phyloP scores from a whole-genome alignment of 30 jellyfish, hydroid and myxozoan genomes.

The Clytia hemisphaerica region DNA sequence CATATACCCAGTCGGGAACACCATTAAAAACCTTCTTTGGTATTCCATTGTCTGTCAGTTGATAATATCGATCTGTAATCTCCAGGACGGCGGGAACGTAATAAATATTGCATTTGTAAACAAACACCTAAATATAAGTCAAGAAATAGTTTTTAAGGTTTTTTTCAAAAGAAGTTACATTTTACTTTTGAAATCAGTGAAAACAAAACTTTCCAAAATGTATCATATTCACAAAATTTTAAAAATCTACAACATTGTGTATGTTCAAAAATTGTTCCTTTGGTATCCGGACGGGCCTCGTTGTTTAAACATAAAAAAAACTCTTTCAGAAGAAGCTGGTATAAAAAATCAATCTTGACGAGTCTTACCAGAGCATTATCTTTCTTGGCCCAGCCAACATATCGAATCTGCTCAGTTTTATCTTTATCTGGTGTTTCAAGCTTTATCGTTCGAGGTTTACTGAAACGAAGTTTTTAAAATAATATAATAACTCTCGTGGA shows the following conservation, averaged over 20 bases:
- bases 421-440: conserved; percentile 45
- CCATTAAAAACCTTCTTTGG: conserved; percentile 87
- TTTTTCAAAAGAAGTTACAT: neutral
- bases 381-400: conserved; percentile 79
- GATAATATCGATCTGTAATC: conserved; percentile 15
- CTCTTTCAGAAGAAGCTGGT: neutral
- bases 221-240: neutral
- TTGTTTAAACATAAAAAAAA: neutral
- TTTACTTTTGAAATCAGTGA: neutral
- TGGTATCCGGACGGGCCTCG: conserved; percentile 16
- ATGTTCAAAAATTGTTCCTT: neutral
- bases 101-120: conserved; percentile 62
- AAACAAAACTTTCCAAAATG: neutral
- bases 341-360: neutral
- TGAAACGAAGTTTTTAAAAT: no score
- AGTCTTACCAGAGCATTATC: conserved; percentile 58
- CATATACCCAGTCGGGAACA: conserved; percentile 99
- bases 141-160: neutral
- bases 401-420: conserved; percentile 50
- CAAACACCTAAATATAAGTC: conserved; percentile 51
- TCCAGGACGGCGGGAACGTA: conserved; percentile 35
- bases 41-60: conserved; percentile 82
- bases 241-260: neutral
- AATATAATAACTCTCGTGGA: no score
- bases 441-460: no score